Base-by-base conservation (phyloP, 2,797 vertebrate genomes). In the Sandelia bainsii region DNA sequence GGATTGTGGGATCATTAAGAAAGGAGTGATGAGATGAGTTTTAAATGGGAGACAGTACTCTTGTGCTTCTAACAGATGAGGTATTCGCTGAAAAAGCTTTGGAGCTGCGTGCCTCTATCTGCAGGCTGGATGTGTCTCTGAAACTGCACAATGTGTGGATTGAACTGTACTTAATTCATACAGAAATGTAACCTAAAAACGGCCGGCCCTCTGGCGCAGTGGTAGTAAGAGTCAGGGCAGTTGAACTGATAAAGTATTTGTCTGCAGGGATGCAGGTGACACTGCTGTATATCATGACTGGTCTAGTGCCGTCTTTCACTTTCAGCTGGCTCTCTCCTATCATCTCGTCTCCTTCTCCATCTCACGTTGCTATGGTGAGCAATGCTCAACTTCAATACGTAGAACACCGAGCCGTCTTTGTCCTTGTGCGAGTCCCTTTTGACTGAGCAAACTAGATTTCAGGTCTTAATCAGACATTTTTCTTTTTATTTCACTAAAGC, bases 311-410 rank as follows among this genome's bases (percentile, higher is more conserved):
- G 67, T 62, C 77, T 83, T 44, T 65, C 81, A 62, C 69, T 77
- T 60, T 69, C 71, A 53, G 64, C 61, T 12, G 1, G 48, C 4
- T 3, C 46, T n/a, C 57, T 87, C 86, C 64, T n/a, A 32, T 32
- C 29, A 32, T 8, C 64, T 53, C 5, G 16, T 73, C 72, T 85
- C 69, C 52, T 62, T 65, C 11, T 22, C 67, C 52, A 13, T 62
- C 75, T 83, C 69, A 58, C 23, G 85, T 91, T 87, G 80, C 87
- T 23, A 83, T 87, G 88, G 86, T 77, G 79, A 88, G 60, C 20
- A 58, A 86, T 81, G 85, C 76, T 75, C 57, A 52, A 52, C 74
- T 73, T 49, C 8, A 37, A 69, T 58, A 37, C 25, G 29, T 20
- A 54, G 68, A 71, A 75, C 59, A 14, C 39, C 2, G 40, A 75